Conservation (phyloP, 2,113 vertebrate species). For the Diglossa brunneiventris region DNA sequence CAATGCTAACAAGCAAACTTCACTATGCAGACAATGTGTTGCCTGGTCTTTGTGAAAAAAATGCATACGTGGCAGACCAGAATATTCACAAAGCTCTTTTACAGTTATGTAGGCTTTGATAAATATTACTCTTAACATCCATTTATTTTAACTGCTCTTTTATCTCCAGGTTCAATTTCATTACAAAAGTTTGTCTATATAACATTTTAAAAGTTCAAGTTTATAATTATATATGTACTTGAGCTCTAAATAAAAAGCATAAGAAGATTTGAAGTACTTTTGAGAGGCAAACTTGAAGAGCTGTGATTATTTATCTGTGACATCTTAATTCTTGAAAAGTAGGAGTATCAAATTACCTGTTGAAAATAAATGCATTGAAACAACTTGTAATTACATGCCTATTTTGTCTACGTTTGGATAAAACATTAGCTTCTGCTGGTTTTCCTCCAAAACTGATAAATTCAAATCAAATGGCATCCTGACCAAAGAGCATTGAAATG, state of each 20-base stretch:
- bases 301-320: constrained; percentile 66
- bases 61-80: neutral
- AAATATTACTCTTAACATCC: neutral
- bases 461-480: constrained; percentile 13
- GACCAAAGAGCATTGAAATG: constrained; percentile 6
- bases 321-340: constrained; percentile 71
- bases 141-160: neutral
- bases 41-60: neutral
- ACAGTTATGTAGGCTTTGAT: neutral
- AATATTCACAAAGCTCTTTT: neutral
- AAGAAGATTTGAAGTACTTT: constrained; percentile 43
- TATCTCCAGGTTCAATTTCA: constrained; percentile 1
- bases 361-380: constrained; percentile 65
- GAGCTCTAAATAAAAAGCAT: constrained; percentile 31
- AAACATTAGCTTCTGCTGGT: constrained; percentile 53
- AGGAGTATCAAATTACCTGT: constrained; percentile 65
- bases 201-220: constrained; percentile 39
- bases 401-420: constrained; percentile 51
- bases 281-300: constrained; percentile 54
- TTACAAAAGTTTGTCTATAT: neutral
- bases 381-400: constrained; percentile 68
- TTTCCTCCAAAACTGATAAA: constrained; percentile 52
- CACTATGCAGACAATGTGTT: neutral
- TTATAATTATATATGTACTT: constrained; percentile 14
- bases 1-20: neutral